Conservation (phyloP, 2,113 vertebrate genomes). For the Sula dactylatra region DNA sequence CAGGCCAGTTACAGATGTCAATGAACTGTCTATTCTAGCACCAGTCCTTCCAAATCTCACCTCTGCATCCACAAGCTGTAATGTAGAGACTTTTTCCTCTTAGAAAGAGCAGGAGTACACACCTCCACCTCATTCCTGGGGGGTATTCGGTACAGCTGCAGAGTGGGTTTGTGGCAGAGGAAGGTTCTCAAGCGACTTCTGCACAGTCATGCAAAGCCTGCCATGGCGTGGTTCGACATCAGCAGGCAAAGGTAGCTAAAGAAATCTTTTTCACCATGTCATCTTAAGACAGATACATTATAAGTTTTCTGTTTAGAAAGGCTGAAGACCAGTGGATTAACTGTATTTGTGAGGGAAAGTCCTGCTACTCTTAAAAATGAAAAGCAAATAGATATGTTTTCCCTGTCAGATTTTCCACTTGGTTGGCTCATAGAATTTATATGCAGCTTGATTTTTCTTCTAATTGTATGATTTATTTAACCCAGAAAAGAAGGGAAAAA, state of each 20-base stretch:
- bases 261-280: not conserved
- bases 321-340: not conserved
- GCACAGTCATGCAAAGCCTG: not conserved
- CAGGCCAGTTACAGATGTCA: not conserved
- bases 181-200: not conserved
- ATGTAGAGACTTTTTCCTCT: not conserved
- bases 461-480: slow-evolving; percentile 3
- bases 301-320: not conserved
- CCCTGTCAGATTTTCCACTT: not conserved
- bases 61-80: not conserved
- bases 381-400: not conserved
- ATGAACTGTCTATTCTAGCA: not conserved
- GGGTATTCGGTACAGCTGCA: not conserved
- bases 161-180: not conserved
- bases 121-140: not conserved
- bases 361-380: not conserved
- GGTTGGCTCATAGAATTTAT: not conserved
- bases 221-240: not conserved
- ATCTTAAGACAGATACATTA: not conserved
- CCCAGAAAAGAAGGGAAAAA: not conserved
- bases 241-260: not conserved
- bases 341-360: not conserved
- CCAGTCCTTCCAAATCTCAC: not conserved
- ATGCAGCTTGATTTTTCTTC: not conserved
- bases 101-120: not conserved